Evolutionary conservation across 2,113 vertebrate genomes (phyloP).

Genomic region (Tiliqua scincoides): DNA sequence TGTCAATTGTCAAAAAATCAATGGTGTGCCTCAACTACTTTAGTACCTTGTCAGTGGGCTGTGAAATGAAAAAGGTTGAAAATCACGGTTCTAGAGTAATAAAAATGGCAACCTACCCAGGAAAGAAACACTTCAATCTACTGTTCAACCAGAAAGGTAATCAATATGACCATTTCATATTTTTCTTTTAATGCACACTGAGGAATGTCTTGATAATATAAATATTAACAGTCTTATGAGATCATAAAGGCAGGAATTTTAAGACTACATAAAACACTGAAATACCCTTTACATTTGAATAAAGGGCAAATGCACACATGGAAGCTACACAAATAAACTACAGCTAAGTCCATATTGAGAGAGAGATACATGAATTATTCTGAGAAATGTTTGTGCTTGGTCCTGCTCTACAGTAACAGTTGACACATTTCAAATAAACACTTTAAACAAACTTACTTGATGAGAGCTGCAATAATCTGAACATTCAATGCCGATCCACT

Average conservation of each 20-base stretch:
- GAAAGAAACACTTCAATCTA: neutral
- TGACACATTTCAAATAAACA: neutral
- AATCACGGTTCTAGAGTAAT: neutral
- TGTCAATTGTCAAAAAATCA: no score
- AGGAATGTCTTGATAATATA: neutral
- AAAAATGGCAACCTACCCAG: neutral
- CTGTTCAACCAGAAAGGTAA: neutral
- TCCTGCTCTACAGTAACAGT: neutral
- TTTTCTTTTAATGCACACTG: neutral
- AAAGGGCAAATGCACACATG: neutral
- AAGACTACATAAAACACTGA: neutral
- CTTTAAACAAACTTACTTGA: slow-evolving; percentile 87
- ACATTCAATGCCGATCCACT: slow-evolving; percentile 98
- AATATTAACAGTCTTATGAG: neutral
- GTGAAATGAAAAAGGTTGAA: no score
- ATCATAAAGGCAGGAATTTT: neutral
- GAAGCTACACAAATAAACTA: neutral
- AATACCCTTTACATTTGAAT: neutral
- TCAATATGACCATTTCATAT: neutral
- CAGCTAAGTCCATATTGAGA: neutral
- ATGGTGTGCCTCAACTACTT: no score
- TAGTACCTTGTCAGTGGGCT: no score
- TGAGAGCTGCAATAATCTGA: slow-evolving; percentile 99
- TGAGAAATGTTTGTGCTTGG: neutral
- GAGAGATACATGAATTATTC: neutral